Percentiles rank a stretch among this genome's conserved stretches.
phyloP scores from a whole-genome alignment of 2,888 invertebrate species.

The Ganaspis brasiliensis region DNA sequence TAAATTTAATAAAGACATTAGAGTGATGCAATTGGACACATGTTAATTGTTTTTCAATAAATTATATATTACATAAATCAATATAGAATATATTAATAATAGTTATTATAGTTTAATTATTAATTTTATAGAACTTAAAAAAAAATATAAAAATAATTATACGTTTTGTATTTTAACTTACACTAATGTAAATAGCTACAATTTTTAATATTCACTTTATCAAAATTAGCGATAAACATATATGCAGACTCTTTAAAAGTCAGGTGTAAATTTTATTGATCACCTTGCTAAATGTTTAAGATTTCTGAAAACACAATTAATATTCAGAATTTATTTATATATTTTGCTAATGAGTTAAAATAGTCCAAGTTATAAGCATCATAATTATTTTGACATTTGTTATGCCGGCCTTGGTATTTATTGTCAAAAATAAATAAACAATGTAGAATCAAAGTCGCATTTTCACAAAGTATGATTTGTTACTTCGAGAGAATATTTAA shows the following conservation, averaged over 20 bases:
- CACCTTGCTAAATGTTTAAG: neutral
- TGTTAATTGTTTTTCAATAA: no score
- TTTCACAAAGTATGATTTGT: no score
- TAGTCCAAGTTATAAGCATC: neutral
- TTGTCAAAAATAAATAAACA: neutral
- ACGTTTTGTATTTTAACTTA: no score
- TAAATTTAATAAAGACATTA: conserved; percentile 32
- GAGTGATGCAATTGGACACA: neutral
- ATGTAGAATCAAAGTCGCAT: neutral
- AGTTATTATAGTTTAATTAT: no score
- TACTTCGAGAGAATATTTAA: no score
- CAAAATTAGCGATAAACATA: neutral
- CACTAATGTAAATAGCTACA: no score
- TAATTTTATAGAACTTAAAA: no score
- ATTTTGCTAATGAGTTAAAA: conserved; percentile 2
- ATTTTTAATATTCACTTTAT: no score
- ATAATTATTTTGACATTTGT: neutral
- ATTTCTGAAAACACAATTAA: neutral
- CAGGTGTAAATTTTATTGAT: neutral
- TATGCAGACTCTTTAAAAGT: neutral
- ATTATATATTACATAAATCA: no score
- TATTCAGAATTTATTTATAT: neutral
- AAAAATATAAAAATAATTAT: no score
- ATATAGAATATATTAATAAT: no score
- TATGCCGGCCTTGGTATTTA: neutral